A percentile compares a stretch with the other conserved stretches of the same genome.
Evolutionary conservation across 2,797 vertebrate genomes (phyloP).

Genomic region (Euthynnus affinis): DNA sequence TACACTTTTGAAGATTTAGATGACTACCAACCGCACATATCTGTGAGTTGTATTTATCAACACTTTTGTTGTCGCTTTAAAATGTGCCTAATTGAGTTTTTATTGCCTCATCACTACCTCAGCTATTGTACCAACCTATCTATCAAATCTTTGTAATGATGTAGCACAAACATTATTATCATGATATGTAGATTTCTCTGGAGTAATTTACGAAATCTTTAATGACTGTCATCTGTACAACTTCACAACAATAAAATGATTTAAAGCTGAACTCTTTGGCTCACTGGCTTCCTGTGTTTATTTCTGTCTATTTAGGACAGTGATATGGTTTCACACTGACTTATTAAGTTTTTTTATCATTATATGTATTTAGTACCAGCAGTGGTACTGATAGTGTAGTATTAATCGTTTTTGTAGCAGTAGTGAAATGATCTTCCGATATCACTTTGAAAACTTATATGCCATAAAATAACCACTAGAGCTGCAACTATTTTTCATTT

Average conservation of each 20-base stretch:
- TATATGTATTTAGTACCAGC: neutral
- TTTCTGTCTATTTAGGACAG: neutral
- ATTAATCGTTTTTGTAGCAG: neutral
- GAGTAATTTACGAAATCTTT: conserved; percentile 32
- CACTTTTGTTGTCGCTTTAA: conserved; percentile 45
- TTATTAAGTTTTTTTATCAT: neutral
- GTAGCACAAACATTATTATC: conserved; percentile 10
- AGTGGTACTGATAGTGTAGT: neutral
- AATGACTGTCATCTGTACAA: conserved; percentile 34
- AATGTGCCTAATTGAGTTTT: conserved; percentile 54
- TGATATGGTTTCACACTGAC: neutral
- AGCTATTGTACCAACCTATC: conserved; percentile 46
- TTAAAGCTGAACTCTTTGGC: conserved; percentile 19
- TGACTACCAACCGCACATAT: neutral
- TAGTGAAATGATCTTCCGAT: neutral
- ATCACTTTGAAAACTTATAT: neutral
- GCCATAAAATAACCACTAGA: no score
- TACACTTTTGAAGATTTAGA: conserved; percentile 8
- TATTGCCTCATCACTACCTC: conserved; percentile 65
- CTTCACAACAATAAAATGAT: conserved; percentile 42
- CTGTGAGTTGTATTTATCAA: conserved; percentile 55
- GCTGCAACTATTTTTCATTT: no score
- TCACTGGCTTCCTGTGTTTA: conserved; percentile 1
- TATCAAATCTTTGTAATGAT: conserved; percentile 47
- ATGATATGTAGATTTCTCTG: conserved; percentile 26